A percentile compares a stretch with the other conserved stretches of the same genome.
These are phyloP conservation scores for Glandiceps talaboti DNA, from an alignment of 53 echinoderm and acorn worm genomes.

Conservation along the genomic window DNA sequence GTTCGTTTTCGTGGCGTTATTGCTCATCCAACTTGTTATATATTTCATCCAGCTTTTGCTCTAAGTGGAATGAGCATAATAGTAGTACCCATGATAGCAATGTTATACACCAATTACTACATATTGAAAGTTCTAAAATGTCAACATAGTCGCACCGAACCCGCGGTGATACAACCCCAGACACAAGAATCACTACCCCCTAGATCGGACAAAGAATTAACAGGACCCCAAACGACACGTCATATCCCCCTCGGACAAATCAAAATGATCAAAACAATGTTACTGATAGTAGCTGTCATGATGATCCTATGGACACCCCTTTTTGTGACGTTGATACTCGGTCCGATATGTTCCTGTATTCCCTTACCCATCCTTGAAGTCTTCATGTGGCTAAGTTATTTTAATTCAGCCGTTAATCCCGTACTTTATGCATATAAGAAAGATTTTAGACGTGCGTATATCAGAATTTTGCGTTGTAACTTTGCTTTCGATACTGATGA, in stretches of 20 bases:
- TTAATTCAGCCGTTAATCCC: slow-evolving; percentile 50
- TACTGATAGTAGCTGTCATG: not conserved
- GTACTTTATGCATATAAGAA: slow-evolving; percentile 58
- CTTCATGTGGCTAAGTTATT: not conserved
- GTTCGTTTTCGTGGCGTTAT: not conserved
- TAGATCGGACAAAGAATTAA: not conserved
- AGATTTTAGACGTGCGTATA: slow-evolving; percentile 49
- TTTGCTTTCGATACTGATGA: too few species aligned
- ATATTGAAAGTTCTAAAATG: not conserved
- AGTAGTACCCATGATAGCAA: not conserved
- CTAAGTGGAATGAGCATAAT: not conserved
- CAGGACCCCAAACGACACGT: not conserved
- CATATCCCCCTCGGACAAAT: not conserved
- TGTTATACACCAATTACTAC: not conserved
- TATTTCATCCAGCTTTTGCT: not conserved
- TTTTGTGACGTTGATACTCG: not conserved
- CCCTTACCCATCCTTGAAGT: not conserved
- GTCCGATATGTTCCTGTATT: not conserved
- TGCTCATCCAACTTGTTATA: not conserved
- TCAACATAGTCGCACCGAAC: not conserved
- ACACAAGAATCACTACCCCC: not conserved
- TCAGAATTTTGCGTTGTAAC: not conserved
- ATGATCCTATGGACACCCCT: not conserved
- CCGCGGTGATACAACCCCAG: not conserved
- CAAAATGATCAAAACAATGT: not conserved